Base-by-base conservation (phyloP, 2,888 invertebrate genomes). In the Thumatha senex region DNA sequence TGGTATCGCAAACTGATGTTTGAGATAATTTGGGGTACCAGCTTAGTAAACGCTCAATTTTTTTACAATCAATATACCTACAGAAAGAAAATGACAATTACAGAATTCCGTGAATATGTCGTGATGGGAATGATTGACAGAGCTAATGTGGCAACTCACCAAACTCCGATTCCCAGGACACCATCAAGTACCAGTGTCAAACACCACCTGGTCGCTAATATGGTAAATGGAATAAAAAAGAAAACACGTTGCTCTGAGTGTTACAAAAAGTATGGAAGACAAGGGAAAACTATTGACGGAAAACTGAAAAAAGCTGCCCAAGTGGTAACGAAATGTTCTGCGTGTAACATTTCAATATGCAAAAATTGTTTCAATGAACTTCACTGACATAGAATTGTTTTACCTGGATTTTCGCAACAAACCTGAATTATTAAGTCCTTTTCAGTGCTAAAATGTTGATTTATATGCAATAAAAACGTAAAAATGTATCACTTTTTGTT, bases 21-120 rank as follows among this genome's bases (percentile, higher is more conserved):
- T 24, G 45, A 56, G 40, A 46, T 55, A 9, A 45, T 59, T 9
- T 57, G 52, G 55, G 58, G 54, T 11, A 53, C 53, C 1, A 43
- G 43, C 18, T 24, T 43, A 15, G 43, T 43, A 15, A 43, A 43
- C 18, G 43, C 34, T 7, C 18, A 43, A 11, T 43, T 18, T 9
- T n/a, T 43, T 7, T 34, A 33, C 11, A 43, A 43, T 9, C 14
- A 15, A 11, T 34, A 24, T 24, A 24, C 18, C 31, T 18, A 40
- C 57, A 33, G 40, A 54, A 36, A 54, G 51, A 34, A 57, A 54
- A 51, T 47, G 12, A 33, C 51, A 41, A 49, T 57, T 30, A 57
- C 51, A n/a, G 43, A 54, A 34, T 57, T 54, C 46, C 44, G 56
- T n/a, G 50, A 56, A 41, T 24, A 56, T 46, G 48, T 49, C 9